Evolutionary conservation across 2,797 vertebrate species (phyloP).

Genomic region (Podargus strigoides): DNA sequence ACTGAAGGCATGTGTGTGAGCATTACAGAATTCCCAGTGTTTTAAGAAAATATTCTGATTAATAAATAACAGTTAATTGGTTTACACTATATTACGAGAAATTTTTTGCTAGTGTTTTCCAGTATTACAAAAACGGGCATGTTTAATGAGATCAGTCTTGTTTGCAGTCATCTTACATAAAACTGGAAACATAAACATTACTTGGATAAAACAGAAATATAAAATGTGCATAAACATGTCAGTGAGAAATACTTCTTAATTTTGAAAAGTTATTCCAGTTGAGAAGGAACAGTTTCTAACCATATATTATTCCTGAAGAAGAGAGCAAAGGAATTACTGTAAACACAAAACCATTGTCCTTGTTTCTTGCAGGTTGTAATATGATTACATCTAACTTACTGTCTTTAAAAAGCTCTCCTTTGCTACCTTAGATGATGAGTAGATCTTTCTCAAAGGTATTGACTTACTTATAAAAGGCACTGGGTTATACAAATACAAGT

Average conservation of each 20-base stretch:
- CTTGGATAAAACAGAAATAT: background rate
- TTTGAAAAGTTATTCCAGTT: background rate
- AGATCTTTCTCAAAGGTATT: conserved; percentile 63
- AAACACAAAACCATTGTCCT: conserved; percentile 9
- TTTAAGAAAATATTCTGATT: background rate
- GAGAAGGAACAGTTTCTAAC: conserved; percentile 2
- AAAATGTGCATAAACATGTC: background rate
- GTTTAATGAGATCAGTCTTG: background rate
- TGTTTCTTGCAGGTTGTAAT: conserved; percentile 24
- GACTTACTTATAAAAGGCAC: conserved; percentile 53
- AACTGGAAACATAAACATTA: background rate
- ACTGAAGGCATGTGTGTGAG: background rate
- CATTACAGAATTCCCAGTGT: background rate
- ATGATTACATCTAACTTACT: conserved; percentile 40
- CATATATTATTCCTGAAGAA: conserved; percentile 30
- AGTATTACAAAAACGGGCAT: background rate
- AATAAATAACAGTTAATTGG: background rate
- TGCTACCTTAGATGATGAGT: conserved; percentile 45
- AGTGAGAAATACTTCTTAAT: background rate
- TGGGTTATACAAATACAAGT: background rate
- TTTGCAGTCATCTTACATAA: background rate
- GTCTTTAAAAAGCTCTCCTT: conserved; percentile 41
- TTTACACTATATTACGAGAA: background rate
- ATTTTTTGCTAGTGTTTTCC: background rate
- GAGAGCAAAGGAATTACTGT: background rate